Conservation (phyloP, 2,888 invertebrate species). For the Anticlea derivata region DNA sequence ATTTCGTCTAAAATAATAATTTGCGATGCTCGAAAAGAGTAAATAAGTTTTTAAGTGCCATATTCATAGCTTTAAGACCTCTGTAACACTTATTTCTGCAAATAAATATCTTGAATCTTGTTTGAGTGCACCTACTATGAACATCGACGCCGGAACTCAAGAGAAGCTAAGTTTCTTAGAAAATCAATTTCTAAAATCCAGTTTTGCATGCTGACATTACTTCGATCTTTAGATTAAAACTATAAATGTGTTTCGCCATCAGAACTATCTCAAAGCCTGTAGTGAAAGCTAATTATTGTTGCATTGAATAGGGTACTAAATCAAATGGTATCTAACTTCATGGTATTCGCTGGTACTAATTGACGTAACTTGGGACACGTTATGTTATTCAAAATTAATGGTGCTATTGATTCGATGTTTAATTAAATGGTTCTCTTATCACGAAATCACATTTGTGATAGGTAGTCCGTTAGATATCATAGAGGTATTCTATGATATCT, state of each 20-base stretch:
- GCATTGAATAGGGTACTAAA: constrained; percentile 23
- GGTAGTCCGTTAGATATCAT: too few species aligned
- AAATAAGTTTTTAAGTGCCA: too few species aligned
- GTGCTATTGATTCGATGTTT: constrained; percentile 3
- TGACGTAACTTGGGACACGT: constrained; percentile 13
- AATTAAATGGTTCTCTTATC: not conserved
- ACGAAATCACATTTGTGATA: too few species aligned
- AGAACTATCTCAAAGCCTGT: not conserved
- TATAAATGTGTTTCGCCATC: constrained; percentile 4
- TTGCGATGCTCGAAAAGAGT: too few species aligned
- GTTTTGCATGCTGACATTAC: constrained; percentile 4
- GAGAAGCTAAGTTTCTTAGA: not conserved
- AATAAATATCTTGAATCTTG: too few species aligned
- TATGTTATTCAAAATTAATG: constrained; percentile 11
- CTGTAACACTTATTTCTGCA: too few species aligned
- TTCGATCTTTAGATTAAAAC: not conserved
- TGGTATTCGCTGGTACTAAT: constrained; percentile 15
- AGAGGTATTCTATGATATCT: too few species aligned
- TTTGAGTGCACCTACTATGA: too few species aligned
- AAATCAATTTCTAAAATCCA: constrained; percentile 9
- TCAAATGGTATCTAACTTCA: constrained; percentile 15
- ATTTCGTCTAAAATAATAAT: too few species aligned
- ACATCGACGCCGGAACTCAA: too few species aligned
- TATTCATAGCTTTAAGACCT: too few species aligned
- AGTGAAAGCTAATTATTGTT: constrained; percentile 23